phyloP scores from a whole-genome alignment of 2,113 vertebrate species.

The Sclerurus mexicanus region DNA sequence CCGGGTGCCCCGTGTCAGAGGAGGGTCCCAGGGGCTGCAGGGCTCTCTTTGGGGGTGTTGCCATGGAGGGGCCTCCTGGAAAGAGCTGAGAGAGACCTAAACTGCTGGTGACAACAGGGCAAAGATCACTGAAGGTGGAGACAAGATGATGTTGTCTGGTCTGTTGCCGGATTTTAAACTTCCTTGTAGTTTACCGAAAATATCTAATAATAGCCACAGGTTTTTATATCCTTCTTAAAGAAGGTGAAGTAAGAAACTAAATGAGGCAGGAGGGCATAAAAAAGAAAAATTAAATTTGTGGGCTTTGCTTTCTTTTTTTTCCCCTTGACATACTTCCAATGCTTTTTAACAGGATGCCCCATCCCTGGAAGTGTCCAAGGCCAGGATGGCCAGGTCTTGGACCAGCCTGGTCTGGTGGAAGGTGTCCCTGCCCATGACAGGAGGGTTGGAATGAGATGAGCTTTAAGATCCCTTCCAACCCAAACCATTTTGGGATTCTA shows the following conservation, averaged over 20 bases:
- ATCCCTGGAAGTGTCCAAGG: neutral
- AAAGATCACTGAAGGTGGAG: neutral
- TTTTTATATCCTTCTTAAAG: neutral
- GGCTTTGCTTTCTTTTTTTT: neutral
- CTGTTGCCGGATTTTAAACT: neutral
- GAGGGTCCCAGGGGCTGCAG: neutral
- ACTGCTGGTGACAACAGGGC: neutral
- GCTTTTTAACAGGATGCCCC: neutral
- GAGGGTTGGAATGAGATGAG: neutral
- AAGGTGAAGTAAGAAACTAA: neutral
- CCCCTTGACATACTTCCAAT: neutral
- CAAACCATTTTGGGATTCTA: neutral
- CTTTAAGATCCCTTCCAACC: neutral
- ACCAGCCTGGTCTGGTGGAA: neutral
- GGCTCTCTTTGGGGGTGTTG: neutral
- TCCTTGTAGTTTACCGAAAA: neutral
- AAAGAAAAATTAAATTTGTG: neutral
- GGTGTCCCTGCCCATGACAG: neutral
- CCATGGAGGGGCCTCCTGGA: neutral
- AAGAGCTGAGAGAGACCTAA: neutral
- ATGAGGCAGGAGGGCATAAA: neutral
- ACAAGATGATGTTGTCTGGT: accelerated
- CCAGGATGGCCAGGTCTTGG: neutral
- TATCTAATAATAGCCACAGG: neutral
- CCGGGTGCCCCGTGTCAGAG: neutral